Base-by-base conservation (phyloP, 2,888 invertebrate genomes). In the Mesochorus sp. region DNA sequence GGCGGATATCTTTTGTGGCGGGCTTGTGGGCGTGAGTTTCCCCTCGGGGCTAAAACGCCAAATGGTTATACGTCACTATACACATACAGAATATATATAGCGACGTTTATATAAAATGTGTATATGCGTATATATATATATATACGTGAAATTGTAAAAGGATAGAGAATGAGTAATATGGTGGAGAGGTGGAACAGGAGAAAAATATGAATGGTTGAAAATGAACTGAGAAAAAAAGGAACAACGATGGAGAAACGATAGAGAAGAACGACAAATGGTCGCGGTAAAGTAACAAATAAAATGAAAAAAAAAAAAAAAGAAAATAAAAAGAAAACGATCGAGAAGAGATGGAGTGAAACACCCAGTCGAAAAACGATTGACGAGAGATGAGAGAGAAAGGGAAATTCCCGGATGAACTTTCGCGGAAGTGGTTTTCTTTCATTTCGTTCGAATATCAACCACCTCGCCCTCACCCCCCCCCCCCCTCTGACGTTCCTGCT, bases 1-100 rank as follows among this genome's bases (percentile, higher is more conserved):
- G 85, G 88, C 90, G 88, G 89, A 90, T 89, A 90, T 90, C 89
- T 89, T 89, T 90, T 90, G 90, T 90, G 88, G 86, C 83, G 85
- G 86, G 85, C 83, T 83, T 88, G 88, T 89, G 90, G 89, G 90
- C 89, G 90, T 88, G 84, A 84, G 87, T 87, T 87, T 87, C 86
- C 86, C 79, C 86, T 85, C 87, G 78, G 86, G 88, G 88, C 87
- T 85, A 86, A 87, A 90, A 87, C 85, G 86, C 90, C 89, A 90
- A 89, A 88, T 88, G 88, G 88, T 88, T 74, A 87, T 80, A 87
- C 86, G 83, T 83, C 84, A 81, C 81, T 83, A 81, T 79, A 28
- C 44, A 34, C 34, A 62, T 51, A 72, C 44, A 42, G n/a, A 12
- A 17, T 55, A 59, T 55, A 71, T 26, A 57, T 24, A 44, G n/a